Base-by-base conservation (phyloP, 2,888 invertebrate genomes). In the Ophion ellenae region DNA sequence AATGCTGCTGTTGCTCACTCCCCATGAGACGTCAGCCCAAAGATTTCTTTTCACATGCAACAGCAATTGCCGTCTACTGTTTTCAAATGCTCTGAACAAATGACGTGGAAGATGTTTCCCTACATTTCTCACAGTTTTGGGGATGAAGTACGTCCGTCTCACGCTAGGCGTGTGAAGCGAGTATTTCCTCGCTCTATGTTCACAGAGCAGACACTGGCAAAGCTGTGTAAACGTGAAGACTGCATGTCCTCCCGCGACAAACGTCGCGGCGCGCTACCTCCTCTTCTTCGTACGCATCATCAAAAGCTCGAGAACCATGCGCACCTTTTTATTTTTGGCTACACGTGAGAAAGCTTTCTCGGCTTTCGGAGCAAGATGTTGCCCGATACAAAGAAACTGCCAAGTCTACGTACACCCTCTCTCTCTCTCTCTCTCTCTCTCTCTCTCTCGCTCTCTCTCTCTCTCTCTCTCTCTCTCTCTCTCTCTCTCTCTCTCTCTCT, bases 231-330 rank as follows among this genome's bases (percentile, higher is more conserved):
- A 10, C 11, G 36, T 28, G 63, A 78, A 82, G 82, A 82, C 75
- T 78, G 82, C 79, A 76, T 75, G 77, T 86, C 77, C 82, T 20
- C 57, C 32, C 66, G 73, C 71, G 73, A 64, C 86, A 87, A 87
- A 88, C 88, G 88, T 81, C 78, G 87, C 87, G 88, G 88, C 88
- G 88, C 85, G 85, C 81, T 73, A 59, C 76, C 81, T 45, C 4
- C 45, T 45, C 45, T 45, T 45, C 45, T 45, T 45, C 45, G 9
- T 45, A 45, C 67, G 36, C 66, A 45, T 40, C 71, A 70, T 67
- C 73, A 57, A 76, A 66, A 53, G 20, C 14, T n/a, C n/a, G 66
- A 66, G 81, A 87, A 79, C 80, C 83, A 83, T 83, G 66, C 83
- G 59, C 83, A 77, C 67, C 83, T 85, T 84, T 88, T 85, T 88